Evolutionary conservation across 2,888 invertebrate species (phyloP).

Genomic region (Julus scandinavius): DNA sequence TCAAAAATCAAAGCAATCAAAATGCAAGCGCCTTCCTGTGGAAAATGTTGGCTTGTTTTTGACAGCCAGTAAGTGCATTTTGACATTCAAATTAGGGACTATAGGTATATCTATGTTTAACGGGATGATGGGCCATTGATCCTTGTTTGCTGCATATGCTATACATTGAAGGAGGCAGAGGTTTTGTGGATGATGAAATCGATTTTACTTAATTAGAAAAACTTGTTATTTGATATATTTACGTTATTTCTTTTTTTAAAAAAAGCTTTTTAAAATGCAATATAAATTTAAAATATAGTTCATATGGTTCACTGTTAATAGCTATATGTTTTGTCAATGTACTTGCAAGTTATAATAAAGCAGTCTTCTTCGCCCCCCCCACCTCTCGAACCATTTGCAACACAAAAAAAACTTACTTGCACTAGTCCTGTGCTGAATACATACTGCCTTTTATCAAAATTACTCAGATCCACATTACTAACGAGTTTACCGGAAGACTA

Average conservation of each 20-base stretch:
- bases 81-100: not conserved
- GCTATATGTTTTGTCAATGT: too few relatives aligned
- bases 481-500: constrained; percentile 12
- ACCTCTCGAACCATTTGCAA: not conserved
- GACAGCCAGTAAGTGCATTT: constrained; percentile 34
- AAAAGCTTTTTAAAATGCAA: not conserved
- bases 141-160: not conserved
- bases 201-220: not conserved
- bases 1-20: constrained; percentile 32
- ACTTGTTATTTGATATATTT: not conserved
- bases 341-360: not conserved
- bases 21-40: not conserved
- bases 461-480: not conserved
- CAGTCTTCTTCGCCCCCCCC: not conserved
- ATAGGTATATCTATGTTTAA: not conserved
- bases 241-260: not conserved
- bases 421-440: not conserved
- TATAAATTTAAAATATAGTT: not conserved
- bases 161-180: not conserved
- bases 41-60: not conserved
- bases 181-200: not conserved
- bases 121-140: constrained; percentile 10
- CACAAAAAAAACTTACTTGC: not conserved
- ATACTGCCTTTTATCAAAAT: constrained; percentile 4
- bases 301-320: too few relatives aligned